Evolutionary conservation across 2,113 vertebrate species (phyloP), one percentile per base, ranked within the genome.

Genomic region (Gasterosteus aculeatus): DNA sequence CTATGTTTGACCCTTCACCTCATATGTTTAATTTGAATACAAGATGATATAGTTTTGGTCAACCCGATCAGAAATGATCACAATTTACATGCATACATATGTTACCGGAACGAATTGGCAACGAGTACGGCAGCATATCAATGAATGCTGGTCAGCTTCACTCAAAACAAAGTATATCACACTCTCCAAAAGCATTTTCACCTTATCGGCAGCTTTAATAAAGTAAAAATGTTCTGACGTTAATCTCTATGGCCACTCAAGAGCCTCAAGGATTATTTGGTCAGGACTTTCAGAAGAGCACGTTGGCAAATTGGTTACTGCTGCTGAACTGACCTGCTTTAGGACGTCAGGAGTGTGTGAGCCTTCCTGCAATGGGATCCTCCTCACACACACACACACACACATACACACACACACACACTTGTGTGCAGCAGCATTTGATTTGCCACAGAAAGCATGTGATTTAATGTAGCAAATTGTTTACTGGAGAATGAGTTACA

Each of bases 251-350:
- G 2, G 26, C n/a, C 39, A 33, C 5, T 54, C 7, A 22, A 44
- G 49, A 35, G 62, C 46, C 64, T 39, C 15, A 64, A 18, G 1
- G 29, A 65, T 64, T 8, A 49, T 46, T 38, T 53, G 15, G 10
- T 51, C 12, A 62, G 5, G 12, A 16, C n/a, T 53, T 63, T 15
- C 3, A 51, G 14, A 29, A 44, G 0, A 42, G 22, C 5, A 14
- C 1, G 10, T 56, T 1, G 18, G 19, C 39, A 26, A 57, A 12
- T n/a, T 26, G 10, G 2, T 46, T 14, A 39, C 41, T 42, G 26
- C n/a, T 65, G 39, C 39, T 70, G 68, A 76, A 86, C 72, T 2
- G 38, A 81, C 82, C 82, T 76, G 71, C 12, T 5, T 75, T 10
- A 39, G 54, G 62, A 53, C 56, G 33, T 31, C 71, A 31, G 10